Percentiles rank a stretch among this genome's conserved stretches.
Evolutionary conservation across 2,888 invertebrate species (phyloP).

Genomic region (Harpagoxenus sublaevis): DNA sequence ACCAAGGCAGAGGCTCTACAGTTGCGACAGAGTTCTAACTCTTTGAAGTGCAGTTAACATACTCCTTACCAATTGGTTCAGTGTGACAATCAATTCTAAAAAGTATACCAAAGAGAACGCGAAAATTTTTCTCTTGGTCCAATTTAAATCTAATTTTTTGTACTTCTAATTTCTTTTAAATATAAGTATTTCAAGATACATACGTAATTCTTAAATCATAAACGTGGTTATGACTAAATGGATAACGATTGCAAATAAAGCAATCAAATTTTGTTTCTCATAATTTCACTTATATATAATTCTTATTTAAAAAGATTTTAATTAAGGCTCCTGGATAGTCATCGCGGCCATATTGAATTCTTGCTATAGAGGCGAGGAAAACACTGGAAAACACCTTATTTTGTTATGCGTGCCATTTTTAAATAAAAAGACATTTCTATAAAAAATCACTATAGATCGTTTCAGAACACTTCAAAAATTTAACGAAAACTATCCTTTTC

Average conservation of each 20-base stretch:
- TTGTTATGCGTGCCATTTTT: too few species aligned
- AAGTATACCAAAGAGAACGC: background rate
- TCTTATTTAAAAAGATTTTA: background rate
- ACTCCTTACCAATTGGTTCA: background rate
- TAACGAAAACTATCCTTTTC: too few species aligned
- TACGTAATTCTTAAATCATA: background rate
- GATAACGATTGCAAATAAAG: background rate
- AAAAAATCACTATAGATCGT: too few species aligned
- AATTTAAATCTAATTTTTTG: background rate
- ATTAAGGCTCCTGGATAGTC: background rate
- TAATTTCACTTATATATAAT: background rate
- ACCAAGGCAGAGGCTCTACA: conserved; percentile 46
- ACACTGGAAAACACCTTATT: too few species aligned
- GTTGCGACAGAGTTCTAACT: conserved; percentile 51
- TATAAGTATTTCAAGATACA: background rate
- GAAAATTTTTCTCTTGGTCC: background rate
- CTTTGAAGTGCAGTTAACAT: conserved; percentile 27
- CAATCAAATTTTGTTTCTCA: background rate
- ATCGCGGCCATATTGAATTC: too few species aligned
- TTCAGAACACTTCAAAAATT: too few species aligned
- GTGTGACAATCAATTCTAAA: background rate
- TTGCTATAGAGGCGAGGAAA: too few species aligned
- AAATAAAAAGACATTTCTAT: too few species aligned
- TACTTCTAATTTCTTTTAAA: background rate
- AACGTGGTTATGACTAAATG: background rate